Evolutionary conservation across 2,888 invertebrate species (phyloP).

Genomic region (Rhamnusium bicolor): DNA sequence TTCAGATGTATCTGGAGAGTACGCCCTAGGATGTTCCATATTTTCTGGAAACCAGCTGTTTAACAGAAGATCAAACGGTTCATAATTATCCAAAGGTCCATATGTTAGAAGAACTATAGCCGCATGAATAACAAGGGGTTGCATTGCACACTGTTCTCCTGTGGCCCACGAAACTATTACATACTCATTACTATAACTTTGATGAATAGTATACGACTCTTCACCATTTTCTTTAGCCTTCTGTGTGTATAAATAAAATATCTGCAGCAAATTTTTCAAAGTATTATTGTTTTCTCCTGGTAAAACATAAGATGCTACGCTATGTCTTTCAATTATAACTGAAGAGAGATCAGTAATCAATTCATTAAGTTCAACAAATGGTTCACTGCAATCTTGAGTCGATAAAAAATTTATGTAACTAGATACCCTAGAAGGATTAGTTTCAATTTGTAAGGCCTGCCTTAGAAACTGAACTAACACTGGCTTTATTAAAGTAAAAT

Average conservation of each 20-base stretch:
- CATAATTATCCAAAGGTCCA: slow-evolving; percentile 73
- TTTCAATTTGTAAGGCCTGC: slow-evolving; percentile 93
- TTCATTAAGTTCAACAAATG: slow-evolving; percentile 79
- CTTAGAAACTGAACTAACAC: slow-evolving; percentile 82
- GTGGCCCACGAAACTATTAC: slow-evolving; percentile 84
- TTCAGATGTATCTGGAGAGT: slow-evolving; percentile 84
- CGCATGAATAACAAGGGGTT: slow-evolving; percentile 87
- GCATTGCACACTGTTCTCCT: slow-evolving; percentile 83
- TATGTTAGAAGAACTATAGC: slow-evolving; percentile 87
- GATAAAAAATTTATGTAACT: slow-evolving; percentile 91
- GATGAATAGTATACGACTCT: slow-evolving; percentile 75
- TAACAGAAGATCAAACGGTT: slow-evolving; percentile 70
- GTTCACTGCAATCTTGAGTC: slow-evolving; percentile 79
- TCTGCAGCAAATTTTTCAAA: slow-evolving; percentile 80
- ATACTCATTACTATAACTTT: slow-evolving; percentile 76
- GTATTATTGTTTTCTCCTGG: slow-evolving; percentile 73
- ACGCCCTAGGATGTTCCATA: slow-evolving; percentile 84
- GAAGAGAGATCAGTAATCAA: slow-evolving; percentile 88
- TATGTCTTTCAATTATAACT: slow-evolving; percentile 91
- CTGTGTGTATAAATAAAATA: slow-evolving; percentile 84
- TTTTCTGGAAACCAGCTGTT: slow-evolving; percentile 90
- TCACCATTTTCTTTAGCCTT: slow-evolving; percentile 79
- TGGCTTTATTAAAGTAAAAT: slow-evolving; percentile 82
- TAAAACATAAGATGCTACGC: slow-evolving; percentile 84
- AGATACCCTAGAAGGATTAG: slow-evolving; percentile 85